Conservation (phyloP, 2,113 vertebrate species). For the Accipiter cooperii region DNA sequence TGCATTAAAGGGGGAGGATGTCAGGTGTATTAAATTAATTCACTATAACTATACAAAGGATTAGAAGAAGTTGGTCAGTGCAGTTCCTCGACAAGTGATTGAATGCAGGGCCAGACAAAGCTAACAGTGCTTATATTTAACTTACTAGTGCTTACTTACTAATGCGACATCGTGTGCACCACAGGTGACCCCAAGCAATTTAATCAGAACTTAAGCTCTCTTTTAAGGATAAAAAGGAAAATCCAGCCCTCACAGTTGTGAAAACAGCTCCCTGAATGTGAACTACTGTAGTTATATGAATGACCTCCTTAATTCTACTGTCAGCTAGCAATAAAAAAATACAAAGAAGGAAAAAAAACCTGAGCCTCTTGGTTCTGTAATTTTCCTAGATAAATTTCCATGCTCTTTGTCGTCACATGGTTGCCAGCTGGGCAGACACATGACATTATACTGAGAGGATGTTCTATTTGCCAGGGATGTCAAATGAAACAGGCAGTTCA, state of each 20-base stretch:
- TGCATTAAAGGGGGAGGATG: background rate
- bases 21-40: slow-evolving; percentile 41
- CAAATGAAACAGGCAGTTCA: slow-evolving; percentile 18
- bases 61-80: slow-evolving; percentile 32
- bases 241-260: background rate
- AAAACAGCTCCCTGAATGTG: slow-evolving; percentile 11
- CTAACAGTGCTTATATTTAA: slow-evolving; percentile 49
- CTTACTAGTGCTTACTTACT: slow-evolving; percentile 43
- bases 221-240: slow-evolving; percentile 43
- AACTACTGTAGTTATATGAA: background rate
- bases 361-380: background rate
- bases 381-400: background rate
- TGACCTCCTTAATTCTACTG: background rate
- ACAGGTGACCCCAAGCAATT: slow-evolving; percentile 42
- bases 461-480: background rate
- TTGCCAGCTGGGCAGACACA: background rate
- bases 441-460: background rate
- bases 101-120: slow-evolving; percentile 43
- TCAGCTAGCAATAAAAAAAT: background rate
- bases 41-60: slow-evolving; percentile 15
- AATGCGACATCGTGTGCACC: background rate
- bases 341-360: background rate
- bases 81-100: slow-evolving; percentile 27
- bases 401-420: background rate
- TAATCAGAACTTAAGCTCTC: slow-evolving; percentile 44